Conservation (phyloP, 2,113 vertebrate genomes). For the Anhinga rufa region DNA sequence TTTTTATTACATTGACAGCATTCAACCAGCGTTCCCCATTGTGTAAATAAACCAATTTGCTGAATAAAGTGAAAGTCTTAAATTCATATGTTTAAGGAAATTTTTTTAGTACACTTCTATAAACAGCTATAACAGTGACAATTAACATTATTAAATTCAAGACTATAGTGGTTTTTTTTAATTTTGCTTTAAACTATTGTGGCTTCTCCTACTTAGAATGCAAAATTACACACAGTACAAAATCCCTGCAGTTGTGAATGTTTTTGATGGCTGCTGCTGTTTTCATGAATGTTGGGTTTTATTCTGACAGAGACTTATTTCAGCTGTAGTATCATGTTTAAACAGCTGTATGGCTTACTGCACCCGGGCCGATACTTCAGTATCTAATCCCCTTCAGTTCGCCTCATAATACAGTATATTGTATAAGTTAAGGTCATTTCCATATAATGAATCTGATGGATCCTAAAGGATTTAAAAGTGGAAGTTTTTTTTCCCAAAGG, state of each 20-base stretch:
- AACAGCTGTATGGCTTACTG: constrained; percentile 43
- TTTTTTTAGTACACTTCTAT: constrained; percentile 74
- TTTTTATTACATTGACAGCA: constrained; percentile 78
- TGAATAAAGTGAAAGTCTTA: constrained; percentile 86
- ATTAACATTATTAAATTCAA: constrained; percentile 60
- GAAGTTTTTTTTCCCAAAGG: neutral
- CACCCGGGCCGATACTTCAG: constrained; percentile 2
- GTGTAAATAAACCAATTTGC: constrained; percentile 84
- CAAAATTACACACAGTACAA: constrained; percentile 39
- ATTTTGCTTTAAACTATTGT: constrained; percentile 49
- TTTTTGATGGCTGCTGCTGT: constrained; percentile 62
- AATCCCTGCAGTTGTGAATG: constrained; percentile 53
- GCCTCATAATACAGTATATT: constrained; percentile 25
- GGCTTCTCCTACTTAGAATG: constrained; percentile 48
- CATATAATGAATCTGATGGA: constrained; percentile 11
- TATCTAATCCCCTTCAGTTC: constrained; percentile 31
- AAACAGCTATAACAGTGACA: constrained; percentile 60
- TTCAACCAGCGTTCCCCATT: constrained; percentile 77
- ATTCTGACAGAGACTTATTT: constrained; percentile 48
- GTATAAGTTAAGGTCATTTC: constrained; percentile 7
- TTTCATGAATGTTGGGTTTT: constrained; percentile 65
- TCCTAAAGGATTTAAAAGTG: constrained; percentile 38
- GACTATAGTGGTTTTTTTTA: constrained; percentile 11
- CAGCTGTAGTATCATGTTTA: constrained; percentile 55
- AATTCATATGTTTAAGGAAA: constrained; percentile 80